A percentile compares a stretch with the other conserved stretches of the same genome.
These are phyloP conservation scores for Stomatorhinus ivindoensis DNA, from an alignment of 2,113 vertebrate species.

Conservation along the genomic window DNA sequence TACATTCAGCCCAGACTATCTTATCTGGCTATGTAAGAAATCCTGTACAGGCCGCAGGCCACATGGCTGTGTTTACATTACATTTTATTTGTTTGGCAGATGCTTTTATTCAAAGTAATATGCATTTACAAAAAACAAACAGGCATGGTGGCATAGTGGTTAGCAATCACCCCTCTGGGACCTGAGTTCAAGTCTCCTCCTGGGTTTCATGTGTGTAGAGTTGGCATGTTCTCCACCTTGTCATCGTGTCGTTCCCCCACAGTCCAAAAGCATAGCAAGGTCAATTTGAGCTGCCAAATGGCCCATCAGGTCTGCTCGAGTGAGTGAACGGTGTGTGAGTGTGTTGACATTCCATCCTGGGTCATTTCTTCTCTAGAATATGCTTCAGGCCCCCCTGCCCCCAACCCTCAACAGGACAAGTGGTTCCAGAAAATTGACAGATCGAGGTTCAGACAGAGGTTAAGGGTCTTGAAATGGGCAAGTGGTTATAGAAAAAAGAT, in stretches of 20 bases:
- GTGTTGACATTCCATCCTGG: neutral
- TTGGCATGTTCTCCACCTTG: neutral
- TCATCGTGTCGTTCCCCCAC: neutral
- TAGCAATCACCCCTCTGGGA: neutral
- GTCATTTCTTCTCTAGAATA: neutral
- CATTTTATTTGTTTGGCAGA: neutral
- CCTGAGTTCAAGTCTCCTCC: neutral
- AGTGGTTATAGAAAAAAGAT: neutral
- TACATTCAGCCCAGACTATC: neutral
- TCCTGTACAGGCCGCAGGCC: neutral
- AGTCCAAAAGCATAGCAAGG: neutral
- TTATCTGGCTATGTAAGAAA: neutral
- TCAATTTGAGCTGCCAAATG: neutral
- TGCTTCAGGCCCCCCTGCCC: too few species aligned
- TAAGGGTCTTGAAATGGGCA: neutral
- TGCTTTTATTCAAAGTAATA: neutral
- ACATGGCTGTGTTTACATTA: neutral
- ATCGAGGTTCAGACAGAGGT: too few species aligned
- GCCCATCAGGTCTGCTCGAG: neutral
- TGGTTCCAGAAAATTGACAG: neutral
- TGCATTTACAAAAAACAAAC: neutral
- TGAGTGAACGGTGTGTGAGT: neutral
- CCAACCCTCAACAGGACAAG: too few species aligned
- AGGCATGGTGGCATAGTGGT: neutral
- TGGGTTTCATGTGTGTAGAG: neutral